Evolutionary conservation across 2,888 invertebrate species (phyloP), one percentile per base, ranked within the genome.

Genomic region (Cerastoderma edule): DNA sequence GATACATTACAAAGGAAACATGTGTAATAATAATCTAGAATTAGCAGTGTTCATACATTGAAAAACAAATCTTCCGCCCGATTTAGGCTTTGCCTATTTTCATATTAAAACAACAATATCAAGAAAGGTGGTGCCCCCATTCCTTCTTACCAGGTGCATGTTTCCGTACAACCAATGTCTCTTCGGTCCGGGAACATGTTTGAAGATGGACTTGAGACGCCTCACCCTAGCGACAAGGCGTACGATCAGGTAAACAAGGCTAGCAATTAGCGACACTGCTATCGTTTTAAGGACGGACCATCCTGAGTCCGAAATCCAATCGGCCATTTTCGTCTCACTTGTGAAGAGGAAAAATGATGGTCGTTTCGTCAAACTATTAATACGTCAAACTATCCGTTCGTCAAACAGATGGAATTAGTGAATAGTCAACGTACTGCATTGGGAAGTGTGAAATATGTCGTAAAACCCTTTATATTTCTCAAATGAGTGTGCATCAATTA

Each of bases 141-240:
- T 30, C n/a, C 10, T 10, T 50, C 60, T 35, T 63, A 78, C 78
- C 75, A 78, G 57, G 53, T 78, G 78, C 56, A 78, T 64, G 53
- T 67, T 75, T 8, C 78, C 78, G 50, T 75, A 78, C 22, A 78
- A 22, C 75, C 78, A 78, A 27, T 78, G 78, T 64, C 67, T 67
- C 53, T 75, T 33, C 0, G 74, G 74, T n/a, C 75, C 67, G 13
- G 74, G 78, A 13, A 78, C 67, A 67, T 66, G 65, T 24, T 64
- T 53, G 28, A 75, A 75, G 19, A 75, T 63, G 3, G n/a, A 32
- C 16, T 69, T 68, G 2, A 71, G 48, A 10, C 33, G 39, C 35
- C 63, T 57, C 6, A 78, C 22, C 39, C 72, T 67, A 2, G 68
- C 8, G n/a, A 64, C 39, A 39, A 68, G 64, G 13, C 33, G 63